Percentiles rank a stretch among this genome's conserved stretches.
Conservation (phyloP, 2,113 vertebrate genomes). For the Anthoscopus minutus region DNA sequence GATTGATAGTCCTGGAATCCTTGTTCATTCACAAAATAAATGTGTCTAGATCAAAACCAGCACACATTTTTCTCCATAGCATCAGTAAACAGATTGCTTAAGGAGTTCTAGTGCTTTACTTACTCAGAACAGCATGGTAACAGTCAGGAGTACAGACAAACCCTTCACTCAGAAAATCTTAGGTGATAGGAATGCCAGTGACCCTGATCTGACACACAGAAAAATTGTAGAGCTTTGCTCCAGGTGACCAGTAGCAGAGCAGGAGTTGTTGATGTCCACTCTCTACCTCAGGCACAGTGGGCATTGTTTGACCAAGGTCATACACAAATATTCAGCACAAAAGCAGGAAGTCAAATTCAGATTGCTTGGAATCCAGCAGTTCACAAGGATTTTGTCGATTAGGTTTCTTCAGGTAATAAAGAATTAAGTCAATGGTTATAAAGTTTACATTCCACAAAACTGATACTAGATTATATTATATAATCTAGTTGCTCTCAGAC, state of each 20-base stretch:
- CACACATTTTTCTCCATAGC: not conserved
- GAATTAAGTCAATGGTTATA: not conserved
- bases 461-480: not conserved
- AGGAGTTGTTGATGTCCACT: not conserved
- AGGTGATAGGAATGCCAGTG: not conserved
- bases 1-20: not conserved
- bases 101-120: not conserved
- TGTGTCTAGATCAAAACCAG: not conserved
- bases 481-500: not conserved
- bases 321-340: not conserved
- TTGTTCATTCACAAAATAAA: not conserved
- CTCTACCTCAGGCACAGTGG: not conserved
- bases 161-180: not conserved
- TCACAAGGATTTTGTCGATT: not conserved
- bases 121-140: not conserved
- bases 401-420: not conserved
- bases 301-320: not conserved
- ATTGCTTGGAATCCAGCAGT: not conserved
- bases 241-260: not conserved
- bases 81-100: not conserved
- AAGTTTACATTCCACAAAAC: not conserved
- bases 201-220: accelerated
- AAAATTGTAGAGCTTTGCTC: not conserved
- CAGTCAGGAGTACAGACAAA: not conserved
- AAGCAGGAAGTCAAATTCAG: not conserved